A percentile compares a stretch with the other conserved stretches of the same genome.
Conservation (phyloP, 2,888 invertebrate genomes). For the Drosophila colorata region DNA sequence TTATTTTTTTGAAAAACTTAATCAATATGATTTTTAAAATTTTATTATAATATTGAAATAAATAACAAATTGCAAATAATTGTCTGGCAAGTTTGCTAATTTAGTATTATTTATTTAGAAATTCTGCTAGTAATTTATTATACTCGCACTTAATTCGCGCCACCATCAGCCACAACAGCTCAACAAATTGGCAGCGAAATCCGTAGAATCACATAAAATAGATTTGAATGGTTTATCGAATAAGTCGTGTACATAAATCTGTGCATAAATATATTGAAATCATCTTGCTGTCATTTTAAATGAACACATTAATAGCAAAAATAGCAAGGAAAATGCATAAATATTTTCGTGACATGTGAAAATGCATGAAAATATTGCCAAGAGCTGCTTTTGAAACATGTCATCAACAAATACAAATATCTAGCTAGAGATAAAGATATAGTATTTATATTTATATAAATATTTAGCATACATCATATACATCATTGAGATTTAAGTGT, state of each 20-base stretch:
- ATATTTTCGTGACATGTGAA: constrained; percentile 39
- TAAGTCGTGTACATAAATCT: constrained; percentile 47
- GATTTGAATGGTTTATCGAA: constrained; percentile 35
- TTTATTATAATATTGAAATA: background rate
- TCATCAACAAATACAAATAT: constrained; percentile 43
- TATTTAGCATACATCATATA: constrained; percentile 56
- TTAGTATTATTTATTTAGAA: background rate
- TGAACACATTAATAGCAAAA: constrained; percentile 59
- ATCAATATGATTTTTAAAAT: background rate
- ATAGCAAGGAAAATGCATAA: constrained; percentile 35
- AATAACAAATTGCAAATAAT: background rate
- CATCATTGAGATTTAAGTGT: constrained; percentile 68
- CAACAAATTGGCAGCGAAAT: constrained; percentile 18
- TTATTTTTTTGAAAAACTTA: background rate
- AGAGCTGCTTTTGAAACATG: constrained; percentile 35
- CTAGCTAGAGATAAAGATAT: constrained; percentile 8
- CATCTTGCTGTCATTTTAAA: constrained; percentile 62
- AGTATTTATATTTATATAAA: constrained; percentile 6
- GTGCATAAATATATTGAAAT: constrained; percentile 41
- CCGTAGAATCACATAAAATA: constrained; percentile 12
- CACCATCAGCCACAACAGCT: too few species aligned
- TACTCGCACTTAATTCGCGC: background rate
- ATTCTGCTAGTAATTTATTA: background rate
- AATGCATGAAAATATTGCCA: constrained; percentile 32
- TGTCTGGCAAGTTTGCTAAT: background rate